Evolutionary conservation across 2,888 invertebrate species (phyloP).

Genomic region (Eucriotettix oculatus): DNA sequence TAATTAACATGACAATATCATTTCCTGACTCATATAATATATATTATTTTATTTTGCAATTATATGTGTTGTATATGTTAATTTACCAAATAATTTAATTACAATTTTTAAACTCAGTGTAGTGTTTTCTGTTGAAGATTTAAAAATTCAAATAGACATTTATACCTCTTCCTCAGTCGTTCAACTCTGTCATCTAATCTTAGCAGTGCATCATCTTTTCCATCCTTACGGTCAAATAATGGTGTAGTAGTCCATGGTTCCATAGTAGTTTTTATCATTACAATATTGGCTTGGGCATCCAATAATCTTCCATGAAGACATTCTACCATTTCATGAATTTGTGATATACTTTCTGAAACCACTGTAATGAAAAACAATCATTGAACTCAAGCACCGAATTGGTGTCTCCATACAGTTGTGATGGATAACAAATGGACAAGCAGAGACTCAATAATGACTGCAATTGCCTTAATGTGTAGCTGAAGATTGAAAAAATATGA

Average conservation of each 20-base stretch:
- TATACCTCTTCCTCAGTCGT: not conserved
- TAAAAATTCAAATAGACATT: not conserved
- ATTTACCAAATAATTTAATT: too few relatives aligned
- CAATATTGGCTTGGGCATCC: not conserved
- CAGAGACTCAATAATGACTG: too few relatives aligned
- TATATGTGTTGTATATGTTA: too few relatives aligned
- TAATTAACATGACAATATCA: too few relatives aligned
- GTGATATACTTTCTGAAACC: not conserved
- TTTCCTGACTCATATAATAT: too few relatives aligned
- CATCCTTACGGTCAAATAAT: not conserved
- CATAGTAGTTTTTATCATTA: not conserved
- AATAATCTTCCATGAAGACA: not conserved
- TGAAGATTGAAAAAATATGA: too few relatives aligned
- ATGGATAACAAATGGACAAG: too few relatives aligned
- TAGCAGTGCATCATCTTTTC: not conserved
- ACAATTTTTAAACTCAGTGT: too few relatives aligned
- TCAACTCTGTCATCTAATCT: not conserved
- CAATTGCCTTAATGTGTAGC: too few relatives aligned
- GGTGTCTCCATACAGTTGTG: too few relatives aligned
- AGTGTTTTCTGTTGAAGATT: too few relatives aligned
- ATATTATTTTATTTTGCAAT: too few relatives aligned
- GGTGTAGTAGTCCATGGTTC: not conserved
- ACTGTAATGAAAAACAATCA: not conserved
- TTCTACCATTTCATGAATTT: not conserved
- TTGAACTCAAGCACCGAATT: not conserved